A percentile compares a stretch with the other conserved stretches of the same genome.
Conservation (phyloP, 2,113 vertebrate species). For the Agapornis roseicollis region DNA sequence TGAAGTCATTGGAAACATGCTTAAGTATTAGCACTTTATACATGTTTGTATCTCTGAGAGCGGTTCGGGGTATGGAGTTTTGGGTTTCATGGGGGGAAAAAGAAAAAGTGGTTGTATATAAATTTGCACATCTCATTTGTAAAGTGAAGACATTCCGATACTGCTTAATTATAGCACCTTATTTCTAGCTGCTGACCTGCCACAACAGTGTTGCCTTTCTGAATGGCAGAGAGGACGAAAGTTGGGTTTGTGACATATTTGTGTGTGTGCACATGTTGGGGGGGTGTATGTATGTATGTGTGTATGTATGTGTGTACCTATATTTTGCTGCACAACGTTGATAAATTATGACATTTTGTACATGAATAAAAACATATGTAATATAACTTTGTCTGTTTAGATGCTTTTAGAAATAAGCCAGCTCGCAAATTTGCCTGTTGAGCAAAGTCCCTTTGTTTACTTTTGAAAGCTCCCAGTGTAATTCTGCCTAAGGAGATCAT, state of each 20-base stretch:
- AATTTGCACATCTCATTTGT: constrained; percentile 76
- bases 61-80: constrained; percentile 56
- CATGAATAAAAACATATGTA: constrained; percentile 70
- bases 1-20: constrained; percentile 71
- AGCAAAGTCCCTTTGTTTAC: neutral
- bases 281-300: neutral
- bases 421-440: neutral
- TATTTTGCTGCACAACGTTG: constrained; percentile 73
- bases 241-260: constrained; percentile 57
- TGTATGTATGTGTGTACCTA: constrained; percentile 59
- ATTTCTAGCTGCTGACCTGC: constrained; percentile 86
- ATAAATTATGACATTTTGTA: constrained; percentile 80
- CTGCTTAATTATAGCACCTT: constrained; percentile 87
- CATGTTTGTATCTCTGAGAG: constrained; percentile 73
- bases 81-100: constrained; percentile 73
- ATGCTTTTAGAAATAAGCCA: neutral
- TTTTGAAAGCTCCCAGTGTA: neutral
- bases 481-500: neutral
- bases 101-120: constrained; percentile 66
- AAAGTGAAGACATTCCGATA: constrained; percentile 81
- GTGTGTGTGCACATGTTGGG: neutral
- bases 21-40: constrained; percentile 90
- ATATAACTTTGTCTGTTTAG: neutral
- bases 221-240: constrained; percentile 53
- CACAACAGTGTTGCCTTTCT: constrained; percentile 93